These are phyloP conservation scores for Lissocephala sabroskyi DNA, from an alignment of 2,888 invertebrate species.

Conservation along the genomic window DNA sequence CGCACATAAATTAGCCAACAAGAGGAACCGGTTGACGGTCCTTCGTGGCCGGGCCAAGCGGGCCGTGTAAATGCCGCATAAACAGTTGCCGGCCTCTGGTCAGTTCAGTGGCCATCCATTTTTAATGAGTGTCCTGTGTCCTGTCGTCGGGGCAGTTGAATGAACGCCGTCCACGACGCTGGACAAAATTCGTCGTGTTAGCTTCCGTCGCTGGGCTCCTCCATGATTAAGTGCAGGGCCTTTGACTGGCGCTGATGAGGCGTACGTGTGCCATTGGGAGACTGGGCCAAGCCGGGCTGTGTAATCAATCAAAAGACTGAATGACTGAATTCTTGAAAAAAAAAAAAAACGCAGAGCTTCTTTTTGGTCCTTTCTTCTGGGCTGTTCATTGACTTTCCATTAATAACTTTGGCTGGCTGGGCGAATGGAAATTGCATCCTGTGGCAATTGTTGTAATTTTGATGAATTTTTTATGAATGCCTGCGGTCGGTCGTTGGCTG, in stretches of 20 bases:
- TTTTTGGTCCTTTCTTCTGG: too few relatives aligned
- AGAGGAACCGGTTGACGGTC: constrained; percentile 36
- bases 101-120: constrained; percentile 59
- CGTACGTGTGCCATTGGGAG: background rate
- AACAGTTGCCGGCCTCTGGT: constrained; percentile 31
- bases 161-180: constrained; percentile 42
- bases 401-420: constrained; percentile 68
- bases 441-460: constrained; percentile 65
- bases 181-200: background rate
- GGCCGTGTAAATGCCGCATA: constrained; percentile 52
- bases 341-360: too few relatives aligned
- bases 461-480: constrained; percentile 61
- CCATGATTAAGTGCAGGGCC: constrained; percentile 58
- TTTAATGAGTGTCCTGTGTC: constrained; percentile 68
- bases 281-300: constrained; percentile 11
- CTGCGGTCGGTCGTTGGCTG: too few relatives aligned
- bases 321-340: constrained; percentile 50
- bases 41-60: background rate
- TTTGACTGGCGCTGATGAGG: constrained; percentile 56
- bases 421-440: constrained; percentile 62
- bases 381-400: constrained; percentile 69
- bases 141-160: constrained; percentile 63
- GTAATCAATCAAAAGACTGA: constrained; percentile 58
- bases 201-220: background rate
- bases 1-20: constrained; percentile 58